Conservation (phyloP, 2,113 vertebrate genomes). For the Xenopus borealis region DNA sequence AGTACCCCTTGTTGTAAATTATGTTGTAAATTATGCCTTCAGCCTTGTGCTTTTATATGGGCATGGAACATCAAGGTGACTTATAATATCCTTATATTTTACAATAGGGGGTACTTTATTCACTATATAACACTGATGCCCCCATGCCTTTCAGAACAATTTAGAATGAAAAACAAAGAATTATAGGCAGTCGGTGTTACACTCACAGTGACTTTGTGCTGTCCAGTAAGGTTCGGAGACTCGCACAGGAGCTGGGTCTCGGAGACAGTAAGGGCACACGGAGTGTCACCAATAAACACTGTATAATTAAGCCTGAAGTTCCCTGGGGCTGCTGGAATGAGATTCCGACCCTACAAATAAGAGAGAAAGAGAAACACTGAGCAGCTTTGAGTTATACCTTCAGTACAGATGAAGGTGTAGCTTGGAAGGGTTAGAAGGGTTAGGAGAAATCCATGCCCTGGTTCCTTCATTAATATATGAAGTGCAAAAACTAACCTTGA, state of each 20-base stretch:
- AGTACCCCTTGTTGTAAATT: no score
- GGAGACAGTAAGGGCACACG: slow-evolving; percentile 87
- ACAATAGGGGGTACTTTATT: no score
- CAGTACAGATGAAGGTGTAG: not conserved
- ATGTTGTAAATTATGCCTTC: no score
- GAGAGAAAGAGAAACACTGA: slow-evolving; percentile 17
- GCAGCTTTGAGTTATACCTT: slow-evolving; percentile 6
- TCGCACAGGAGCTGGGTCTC: slow-evolving; percentile 96
- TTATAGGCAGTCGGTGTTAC: no score
- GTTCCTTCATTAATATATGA: not conserved
- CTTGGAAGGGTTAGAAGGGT: not conserved
- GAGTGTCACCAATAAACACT: slow-evolving; percentile 89
- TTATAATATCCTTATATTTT: no score
- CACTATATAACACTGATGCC: no score
- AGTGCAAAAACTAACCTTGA: slow-evolving; percentile 75
- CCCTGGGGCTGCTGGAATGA: slow-evolving; percentile 82
- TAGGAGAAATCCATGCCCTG: not conserved
- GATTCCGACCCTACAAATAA: slow-evolving; percentile 82
- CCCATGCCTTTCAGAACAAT: no score
- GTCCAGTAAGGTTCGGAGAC: slow-evolving; percentile 91
- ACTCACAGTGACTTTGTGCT: slow-evolving; percentile 93
- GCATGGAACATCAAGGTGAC: no score
- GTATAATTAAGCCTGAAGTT: slow-evolving; percentile 92
- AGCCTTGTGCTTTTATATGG: no score
- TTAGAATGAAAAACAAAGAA: no score